Conservation (phyloP, 2,113 vertebrate species). For the Columba janthina region DNA sequence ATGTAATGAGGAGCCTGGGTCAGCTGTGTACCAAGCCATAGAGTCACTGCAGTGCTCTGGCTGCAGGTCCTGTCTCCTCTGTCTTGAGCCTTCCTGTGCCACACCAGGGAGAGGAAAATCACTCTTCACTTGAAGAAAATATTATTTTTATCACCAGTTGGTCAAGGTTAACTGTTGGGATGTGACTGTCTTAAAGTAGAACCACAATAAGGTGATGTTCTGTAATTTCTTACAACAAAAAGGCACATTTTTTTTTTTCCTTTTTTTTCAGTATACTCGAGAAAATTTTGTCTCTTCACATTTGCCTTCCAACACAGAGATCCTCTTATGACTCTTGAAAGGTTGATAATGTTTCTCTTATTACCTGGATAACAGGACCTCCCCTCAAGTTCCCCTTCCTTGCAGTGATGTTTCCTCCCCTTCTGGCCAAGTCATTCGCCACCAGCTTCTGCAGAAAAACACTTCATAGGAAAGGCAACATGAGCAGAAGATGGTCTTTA, state of each 20-base stretch:
- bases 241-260: background rate
- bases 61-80: background rate
- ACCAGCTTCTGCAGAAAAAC: background rate
- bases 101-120: background rate
- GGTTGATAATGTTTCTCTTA: background rate
- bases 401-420: background rate
- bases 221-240: background rate
- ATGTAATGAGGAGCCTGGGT: background rate
- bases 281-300: background rate
- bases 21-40: fast-evolving
- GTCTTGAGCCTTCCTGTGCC: background rate
- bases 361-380: background rate
- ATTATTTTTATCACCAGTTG: fast-evolving
- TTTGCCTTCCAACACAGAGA: background rate
- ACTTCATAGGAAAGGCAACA: background rate
- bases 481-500: background rate
- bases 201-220: background rate
- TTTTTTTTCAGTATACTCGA: background rate
- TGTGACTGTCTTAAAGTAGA: background rate
- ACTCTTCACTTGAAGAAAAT: background rate
- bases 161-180: background rate
- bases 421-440: background rate
- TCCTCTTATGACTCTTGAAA: background rate
- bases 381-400: background rate
- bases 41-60: fast-evolving